Evolutionary conservation across 2,888 invertebrate genomes (phyloP), one percentile per base, ranked within the genome.

Genomic region (Andrena chrysosceles): DNA sequence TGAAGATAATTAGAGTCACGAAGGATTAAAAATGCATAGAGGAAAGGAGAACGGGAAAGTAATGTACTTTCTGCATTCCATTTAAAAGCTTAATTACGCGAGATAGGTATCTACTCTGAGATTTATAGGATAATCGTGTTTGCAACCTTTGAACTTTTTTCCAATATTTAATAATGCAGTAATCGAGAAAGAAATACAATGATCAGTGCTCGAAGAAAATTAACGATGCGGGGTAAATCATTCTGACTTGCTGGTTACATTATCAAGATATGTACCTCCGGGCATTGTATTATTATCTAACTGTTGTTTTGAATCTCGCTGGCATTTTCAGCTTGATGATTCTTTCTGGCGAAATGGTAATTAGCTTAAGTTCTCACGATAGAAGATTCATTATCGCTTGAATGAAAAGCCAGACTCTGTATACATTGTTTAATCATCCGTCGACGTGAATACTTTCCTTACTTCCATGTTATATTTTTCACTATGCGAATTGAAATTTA

Each of bases 181-280:
- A 8, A 54, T 54, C 8, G 54, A 54, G 54, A 54, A 54, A 20
- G 23, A 66, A 66, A 5, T 16, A 26, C n/a, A 16, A 6, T 10
- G 8, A 54, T 23, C 8, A 54, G 20, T 8, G 20, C 54, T 54
- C 8, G 20, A 54, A 8, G 20, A 23, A 20, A 54, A 54, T 54
- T 54, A 54, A 20, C 20, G 20, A 29, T 23, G 13, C 26, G 16
- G 26, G 2, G 26, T 56, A 31, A 5, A 49, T 5, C 31, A 23
- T 31, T 49, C 23, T 20, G 6, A 26, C 33, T n/a, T 16, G 4
- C 2, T 5, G 10, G 35, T 2, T 29, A 0, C 48, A 1, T 13
- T 60, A 48, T 71, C 48, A 49, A 60, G 70, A 71, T 60, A 31
- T 26, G 16, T 8, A 31, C 60, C 42, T 49, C 70, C 70, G 68